Conservation (phyloP, 2,113 vertebrate species). For the Ivindomyrus marchei region DNA sequence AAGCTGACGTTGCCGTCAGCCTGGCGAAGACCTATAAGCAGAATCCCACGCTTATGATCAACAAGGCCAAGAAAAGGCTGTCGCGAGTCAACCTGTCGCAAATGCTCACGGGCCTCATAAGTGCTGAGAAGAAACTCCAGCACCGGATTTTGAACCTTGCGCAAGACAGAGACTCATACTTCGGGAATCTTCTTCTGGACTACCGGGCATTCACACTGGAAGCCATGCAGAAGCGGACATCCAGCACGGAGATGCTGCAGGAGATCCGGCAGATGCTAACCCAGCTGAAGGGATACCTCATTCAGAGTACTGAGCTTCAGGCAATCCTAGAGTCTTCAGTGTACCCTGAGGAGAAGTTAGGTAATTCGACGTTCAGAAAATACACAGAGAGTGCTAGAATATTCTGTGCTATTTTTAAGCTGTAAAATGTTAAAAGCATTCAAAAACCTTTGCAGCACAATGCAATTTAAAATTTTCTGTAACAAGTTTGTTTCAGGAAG, state of each 20-base stretch:
- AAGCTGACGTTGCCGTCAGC: slow-evolving; percentile 54
- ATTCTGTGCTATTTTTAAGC: not conserved
- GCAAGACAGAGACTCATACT: slow-evolving; percentile 81
- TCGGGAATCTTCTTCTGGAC: slow-evolving; percentile 85
- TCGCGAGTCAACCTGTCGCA: slow-evolving; percentile 70
- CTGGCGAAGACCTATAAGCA: slow-evolving; percentile 53
- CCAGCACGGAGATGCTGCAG: slow-evolving; percentile 91
- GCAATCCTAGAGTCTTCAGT: slow-evolving; percentile 65
- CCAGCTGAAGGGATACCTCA: slow-evolving; percentile 91
- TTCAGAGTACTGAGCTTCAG: slow-evolving; percentile 86
- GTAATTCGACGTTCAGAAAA: slow-evolving; percentile 40
- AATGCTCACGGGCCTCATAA: slow-evolving; percentile 79
- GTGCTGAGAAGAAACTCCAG: slow-evolving; percentile 77
- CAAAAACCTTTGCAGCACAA: not conserved
- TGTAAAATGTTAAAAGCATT: not conserved
- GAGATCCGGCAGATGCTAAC: slow-evolving; percentile 97
- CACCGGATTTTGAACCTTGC: slow-evolving; percentile 85
- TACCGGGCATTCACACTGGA: slow-evolving; percentile 85
- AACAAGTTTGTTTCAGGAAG: not conserved
- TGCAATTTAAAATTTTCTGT: not conserved
- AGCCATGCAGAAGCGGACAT: slow-evolving; percentile 78
- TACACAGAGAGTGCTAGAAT: not conserved
- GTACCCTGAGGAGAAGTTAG: slow-evolving; percentile 68
- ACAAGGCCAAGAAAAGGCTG: slow-evolving; percentile 74
- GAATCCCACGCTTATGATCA: slow-evolving; percentile 73